These are phyloP conservation scores for Balaenoptera acutorostrata DNA, from an alignment of 2,113 vertebrate genomes.

Conservation along the genomic window DNA sequence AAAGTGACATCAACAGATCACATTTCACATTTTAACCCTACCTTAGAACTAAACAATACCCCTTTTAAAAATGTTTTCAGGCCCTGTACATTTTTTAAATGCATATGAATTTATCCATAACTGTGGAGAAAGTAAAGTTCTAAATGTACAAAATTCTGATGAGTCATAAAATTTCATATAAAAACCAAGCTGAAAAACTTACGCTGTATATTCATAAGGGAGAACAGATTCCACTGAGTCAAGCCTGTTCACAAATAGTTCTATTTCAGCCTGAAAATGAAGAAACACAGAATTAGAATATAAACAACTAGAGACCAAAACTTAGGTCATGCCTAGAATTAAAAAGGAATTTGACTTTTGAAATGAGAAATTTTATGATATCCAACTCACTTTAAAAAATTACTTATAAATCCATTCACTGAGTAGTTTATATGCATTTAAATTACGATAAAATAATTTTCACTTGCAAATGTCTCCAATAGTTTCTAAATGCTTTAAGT, in stretches of 20 bases:
- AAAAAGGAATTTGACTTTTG: background rate
- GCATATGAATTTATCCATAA: background rate
- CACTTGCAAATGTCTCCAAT: background rate
- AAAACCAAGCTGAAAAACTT: conserved; percentile 73
- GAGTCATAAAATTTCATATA: background rate
- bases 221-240: conserved; percentile 99
- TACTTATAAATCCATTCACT: background rate
- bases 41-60: background rate
- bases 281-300: conserved; percentile 60
- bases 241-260: conserved; percentile 97
- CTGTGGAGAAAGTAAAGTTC: background rate
- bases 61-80: background rate
- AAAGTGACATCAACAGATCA: background rate
- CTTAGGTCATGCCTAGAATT: background rate
- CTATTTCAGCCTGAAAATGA: conserved; percentile 85
- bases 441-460: conserved; percentile 16
- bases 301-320: background rate
- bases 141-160: conserved; percentile 17
- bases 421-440: conserved; percentile 6
- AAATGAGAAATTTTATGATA: background rate
- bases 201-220: conserved; percentile 98
- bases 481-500: conserved; percentile 13
- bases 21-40: background rate
- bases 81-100: background rate
- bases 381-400: background rate